phyloP scores from a whole-genome alignment of 2,113 vertebrate species.

The Salvelinus sp. region DNA sequence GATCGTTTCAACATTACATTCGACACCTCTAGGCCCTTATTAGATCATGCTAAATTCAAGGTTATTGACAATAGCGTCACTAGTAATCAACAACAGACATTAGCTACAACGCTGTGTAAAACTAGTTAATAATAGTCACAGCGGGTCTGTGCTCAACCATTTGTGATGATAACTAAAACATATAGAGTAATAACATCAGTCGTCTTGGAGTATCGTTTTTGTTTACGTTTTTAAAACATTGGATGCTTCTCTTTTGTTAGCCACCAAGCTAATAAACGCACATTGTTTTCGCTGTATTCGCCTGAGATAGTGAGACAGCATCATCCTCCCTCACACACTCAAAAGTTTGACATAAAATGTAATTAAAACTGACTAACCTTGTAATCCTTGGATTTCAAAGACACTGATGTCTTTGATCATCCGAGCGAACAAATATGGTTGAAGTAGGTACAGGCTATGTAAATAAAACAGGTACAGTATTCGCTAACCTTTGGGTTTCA shows the following conservation, averaged over 20 bases:
- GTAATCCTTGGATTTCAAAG: constrained; percentile 55
- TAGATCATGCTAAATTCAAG: constrained; percentile 46
- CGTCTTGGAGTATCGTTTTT: not conserved
- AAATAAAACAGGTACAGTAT: constrained; percentile 69
- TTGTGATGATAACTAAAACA: not conserved
- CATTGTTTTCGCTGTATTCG: constrained; percentile 70
- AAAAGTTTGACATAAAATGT: constrained; percentile 68
- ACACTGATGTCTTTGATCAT: constrained; percentile 45
- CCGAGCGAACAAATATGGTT: constrained; percentile 41
- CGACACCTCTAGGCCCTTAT: not conserved
- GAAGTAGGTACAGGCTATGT: constrained; percentile 58
- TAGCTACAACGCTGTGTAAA: constrained; percentile 3
- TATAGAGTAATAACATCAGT: not conserved
- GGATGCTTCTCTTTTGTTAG: constrained; percentile 64
- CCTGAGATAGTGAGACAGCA: constrained; percentile 61
- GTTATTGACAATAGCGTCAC: constrained; percentile 46
- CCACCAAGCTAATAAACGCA: constrained; percentile 67
- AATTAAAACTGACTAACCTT: constrained; percentile 67
- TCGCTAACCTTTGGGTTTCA: constrained; percentile 77
- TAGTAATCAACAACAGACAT: constrained; percentile 21
- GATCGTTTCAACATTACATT: not conserved
- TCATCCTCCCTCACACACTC: constrained; percentile 60
- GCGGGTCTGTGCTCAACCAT: not conserved
- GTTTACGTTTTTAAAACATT: constrained; percentile 3
- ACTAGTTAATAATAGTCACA: constrained; percentile 1